phyloP scores from a whole-genome alignment of 2,797 vertebrate genomes.

The Parambassis ranga region DNA sequence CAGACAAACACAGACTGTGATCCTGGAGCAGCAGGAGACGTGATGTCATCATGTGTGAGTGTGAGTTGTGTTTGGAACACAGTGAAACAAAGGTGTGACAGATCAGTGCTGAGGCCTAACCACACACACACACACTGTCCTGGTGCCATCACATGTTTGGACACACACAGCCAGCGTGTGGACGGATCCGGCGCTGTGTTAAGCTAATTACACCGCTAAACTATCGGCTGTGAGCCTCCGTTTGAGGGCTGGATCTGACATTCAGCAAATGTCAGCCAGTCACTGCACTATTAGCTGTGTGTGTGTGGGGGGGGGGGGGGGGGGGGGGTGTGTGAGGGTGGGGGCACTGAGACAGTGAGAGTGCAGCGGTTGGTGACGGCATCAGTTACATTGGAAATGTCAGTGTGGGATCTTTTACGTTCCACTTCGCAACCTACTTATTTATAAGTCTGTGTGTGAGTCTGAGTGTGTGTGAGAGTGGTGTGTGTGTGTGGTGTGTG shows the following conservation, averaged over 20 bases:
- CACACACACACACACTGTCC: slow-evolving; percentile 6
- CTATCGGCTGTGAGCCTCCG: slow-evolving; percentile 66
- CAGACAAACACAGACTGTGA: too few relatives aligned
- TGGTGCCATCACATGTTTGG: slow-evolving; percentile 38
- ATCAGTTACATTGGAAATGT: slow-evolving; percentile 73
- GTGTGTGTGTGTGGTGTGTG: neutral
- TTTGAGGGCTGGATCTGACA: slow-evolving; percentile 74
- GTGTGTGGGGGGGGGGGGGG: slow-evolving; percentile 2
- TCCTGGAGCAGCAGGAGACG: too few relatives aligned
- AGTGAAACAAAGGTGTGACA: slow-evolving; percentile 32
- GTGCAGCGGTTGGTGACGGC: slow-evolving; percentile 45
- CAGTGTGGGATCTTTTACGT: slow-evolving; percentile 47
- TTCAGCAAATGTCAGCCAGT: slow-evolving; percentile 79
- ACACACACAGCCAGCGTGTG: slow-evolving; percentile 47
- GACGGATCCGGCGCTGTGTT: slow-evolving; percentile 62
- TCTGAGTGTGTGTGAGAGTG: too few relatives aligned
- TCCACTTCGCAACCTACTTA: slow-evolving; percentile 26
- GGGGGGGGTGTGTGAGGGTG: neutral
- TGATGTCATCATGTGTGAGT: too few relatives aligned
- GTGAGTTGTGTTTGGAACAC: too few relatives aligned
- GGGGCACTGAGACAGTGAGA: slow-evolving; percentile 13
- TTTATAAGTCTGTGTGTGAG: slow-evolving; percentile 12
- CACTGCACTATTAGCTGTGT: slow-evolving; percentile 59
- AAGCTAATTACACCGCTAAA: slow-evolving; percentile 76
- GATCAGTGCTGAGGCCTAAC: slow-evolving; percentile 20